Percentiles rank a stretch among this genome's conserved stretches.
These are phyloP conservation scores for Xylocampa areola DNA, from an alignment of 2,888 invertebrate species.

Conservation along the genomic window DNA sequence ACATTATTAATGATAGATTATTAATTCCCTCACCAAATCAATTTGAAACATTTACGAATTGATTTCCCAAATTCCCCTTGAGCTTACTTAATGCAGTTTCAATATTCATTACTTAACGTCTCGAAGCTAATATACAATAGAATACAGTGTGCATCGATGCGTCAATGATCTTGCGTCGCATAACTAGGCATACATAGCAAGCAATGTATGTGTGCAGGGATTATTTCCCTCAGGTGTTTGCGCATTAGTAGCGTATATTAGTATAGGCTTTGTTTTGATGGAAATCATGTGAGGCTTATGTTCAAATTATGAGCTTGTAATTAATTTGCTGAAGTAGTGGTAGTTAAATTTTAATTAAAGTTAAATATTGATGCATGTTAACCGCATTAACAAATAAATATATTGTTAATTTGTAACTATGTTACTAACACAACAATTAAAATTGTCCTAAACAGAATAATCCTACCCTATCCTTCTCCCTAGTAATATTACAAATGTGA, in stretches of 20 bases:
- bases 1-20: conserved; percentile 25
- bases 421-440: too few species aligned
- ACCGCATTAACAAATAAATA: too few species aligned
- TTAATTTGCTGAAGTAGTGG: not conserved
- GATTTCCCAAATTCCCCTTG: conserved; percentile 44
- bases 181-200: conserved; percentile 5
- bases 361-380: too few species aligned
- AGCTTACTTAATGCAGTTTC: conserved; percentile 61
- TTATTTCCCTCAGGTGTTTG: conserved; percentile 52
- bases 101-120: conserved; percentile 59
- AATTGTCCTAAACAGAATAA: too few species aligned
- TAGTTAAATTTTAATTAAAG: too few species aligned
- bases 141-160: conserved; percentile 42
- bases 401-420: too few species aligned
- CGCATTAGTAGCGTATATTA: conserved; percentile 24
- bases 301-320: conserved; percentile 18
- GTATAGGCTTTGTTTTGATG: conserved; percentile 32
- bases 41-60: conserved; percentile 49
- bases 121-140: conserved; percentile 58
- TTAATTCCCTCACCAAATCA: conserved; percentile 43
- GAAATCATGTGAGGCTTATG: conserved; percentile 36
- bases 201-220: conserved; percentile 32
- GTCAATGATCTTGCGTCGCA: conserved; percentile 33
- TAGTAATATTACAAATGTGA: too few species aligned
- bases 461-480: too few species aligned